These are phyloP conservation scores for Ommatoiulus sabulosus DNA, from an alignment of 2,888 invertebrate species.

Conservation along the genomic window DNA sequence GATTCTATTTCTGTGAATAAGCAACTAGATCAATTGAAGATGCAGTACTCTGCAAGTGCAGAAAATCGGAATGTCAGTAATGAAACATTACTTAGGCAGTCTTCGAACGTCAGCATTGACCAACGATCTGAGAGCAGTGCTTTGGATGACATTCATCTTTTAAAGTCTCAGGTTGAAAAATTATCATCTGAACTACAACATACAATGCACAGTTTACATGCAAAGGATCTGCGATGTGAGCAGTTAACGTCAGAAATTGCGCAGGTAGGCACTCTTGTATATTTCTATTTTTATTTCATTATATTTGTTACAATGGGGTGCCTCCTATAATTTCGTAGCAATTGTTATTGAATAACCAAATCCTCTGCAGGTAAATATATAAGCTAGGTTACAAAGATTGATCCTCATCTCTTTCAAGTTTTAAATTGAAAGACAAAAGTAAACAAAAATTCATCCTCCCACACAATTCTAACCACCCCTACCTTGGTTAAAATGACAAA, in stretches of 20 bases:
- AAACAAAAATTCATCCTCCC: too few relatives aligned
- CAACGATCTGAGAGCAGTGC: conserved; percentile 63
- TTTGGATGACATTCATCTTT: conserved; percentile 42
- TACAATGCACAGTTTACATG: conserved; percentile 86
- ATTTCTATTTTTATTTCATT: background rate
- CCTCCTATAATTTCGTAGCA: too few relatives aligned
- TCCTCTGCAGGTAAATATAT: too few relatives aligned
- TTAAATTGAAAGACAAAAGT: too few relatives aligned
- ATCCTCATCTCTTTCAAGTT: too few relatives aligned
- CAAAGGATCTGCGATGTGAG: conserved; percentile 86
- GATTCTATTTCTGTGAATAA: background rate
- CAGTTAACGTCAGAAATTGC: conserved; percentile 87
- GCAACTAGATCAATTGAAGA: conserved; percentile 11
- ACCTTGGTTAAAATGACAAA: too few relatives aligned
- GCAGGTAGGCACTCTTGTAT: conserved; percentile 67
- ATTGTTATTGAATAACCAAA: too few relatives aligned
- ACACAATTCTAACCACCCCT: too few relatives aligned
- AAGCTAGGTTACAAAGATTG: too few relatives aligned
- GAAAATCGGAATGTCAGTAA: background rate
- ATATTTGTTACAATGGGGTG: too few relatives aligned
- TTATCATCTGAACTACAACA: conserved; percentile 80
- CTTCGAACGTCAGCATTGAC: background rate
- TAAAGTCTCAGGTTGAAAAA: conserved; percentile 63
- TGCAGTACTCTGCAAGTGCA: background rate
- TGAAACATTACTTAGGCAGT: conserved; percentile 58